A percentile compares a stretch with the other conserved stretches of the same genome.
Conservation (phyloP, 2,797 vertebrate genomes). For the Dermochelys coriacea region DNA sequence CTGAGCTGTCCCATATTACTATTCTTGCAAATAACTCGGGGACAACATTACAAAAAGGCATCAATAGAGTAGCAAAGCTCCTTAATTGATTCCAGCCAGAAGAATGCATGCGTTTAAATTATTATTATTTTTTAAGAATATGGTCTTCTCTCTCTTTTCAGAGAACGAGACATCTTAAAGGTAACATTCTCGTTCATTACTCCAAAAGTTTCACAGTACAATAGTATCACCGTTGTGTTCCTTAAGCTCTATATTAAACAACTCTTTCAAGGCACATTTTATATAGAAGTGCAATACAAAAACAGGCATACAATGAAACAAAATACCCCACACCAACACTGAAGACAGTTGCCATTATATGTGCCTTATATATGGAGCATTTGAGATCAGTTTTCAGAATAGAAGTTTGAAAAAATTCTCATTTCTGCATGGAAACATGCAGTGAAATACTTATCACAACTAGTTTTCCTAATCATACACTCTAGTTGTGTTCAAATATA, state of each 20-base stretch:
- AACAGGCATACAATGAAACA: conserved; percentile 80
- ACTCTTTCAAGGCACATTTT: conserved; percentile 84
- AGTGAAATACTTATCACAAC: conserved; percentile 77
- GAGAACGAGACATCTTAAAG: conserved; percentile 70
- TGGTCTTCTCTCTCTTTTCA: conserved; percentile 45
- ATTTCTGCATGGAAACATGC: conserved; percentile 71
- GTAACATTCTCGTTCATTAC: conserved; percentile 66
- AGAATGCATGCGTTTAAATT: conserved; percentile 69
- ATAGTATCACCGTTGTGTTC: conserved; percentile 74
- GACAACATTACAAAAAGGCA: conserved; percentile 72
- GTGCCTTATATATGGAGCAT: conserved; percentile 73
- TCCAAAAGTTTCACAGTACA: conserved; percentile 75
- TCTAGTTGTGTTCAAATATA: conserved; percentile 79
- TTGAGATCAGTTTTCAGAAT: conserved; percentile 60
- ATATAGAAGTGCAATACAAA: conserved; percentile 81
- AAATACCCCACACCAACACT: conserved; percentile 78
- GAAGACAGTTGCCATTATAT: conserved; percentile 71
- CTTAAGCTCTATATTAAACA: conserved; percentile 78
- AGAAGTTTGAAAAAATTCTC: conserved; percentile 60
- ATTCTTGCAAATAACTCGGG: conserved; percentile 70
- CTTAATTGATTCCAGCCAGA: conserved; percentile 73
- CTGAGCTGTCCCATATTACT: conserved; percentile 61
- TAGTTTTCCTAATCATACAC: conserved; percentile 74
- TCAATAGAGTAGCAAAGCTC: conserved; percentile 62
- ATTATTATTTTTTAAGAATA: neutral